These are phyloP conservation scores for Chrysaora quinquecirrha DNA, from an alignment of 30 jellyfish, hydroid and myxozoan species.

Conservation along the genomic window DNA sequence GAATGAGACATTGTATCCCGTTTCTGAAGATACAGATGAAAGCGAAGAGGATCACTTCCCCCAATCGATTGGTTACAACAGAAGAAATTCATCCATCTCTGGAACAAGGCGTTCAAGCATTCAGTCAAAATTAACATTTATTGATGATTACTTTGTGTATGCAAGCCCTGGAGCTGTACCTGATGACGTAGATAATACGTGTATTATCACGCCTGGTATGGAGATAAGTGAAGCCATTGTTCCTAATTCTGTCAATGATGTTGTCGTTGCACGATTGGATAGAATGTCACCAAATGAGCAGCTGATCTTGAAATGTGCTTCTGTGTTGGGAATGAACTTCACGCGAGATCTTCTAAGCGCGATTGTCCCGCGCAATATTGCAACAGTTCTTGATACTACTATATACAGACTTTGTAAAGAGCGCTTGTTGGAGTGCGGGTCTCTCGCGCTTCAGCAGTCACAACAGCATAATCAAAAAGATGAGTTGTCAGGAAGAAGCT, in stretches of 20 bases:
- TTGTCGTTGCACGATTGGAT: constrained; percentile 90
- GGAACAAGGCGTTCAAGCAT: neutral
- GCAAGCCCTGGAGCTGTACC: constrained; percentile 80
- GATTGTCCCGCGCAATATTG: constrained; percentile 80
- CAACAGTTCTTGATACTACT: constrained; percentile 72
- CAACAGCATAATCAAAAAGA: constrained; percentile 44
- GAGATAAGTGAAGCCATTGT: constrained; percentile 66
- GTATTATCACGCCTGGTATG: constrained; percentile 70
- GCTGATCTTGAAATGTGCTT: constrained; percentile 88
- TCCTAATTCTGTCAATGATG: constrained; percentile 79
- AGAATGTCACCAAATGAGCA: constrained; percentile 94
- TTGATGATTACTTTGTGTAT: constrained; percentile 18
- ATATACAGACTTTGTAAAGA: constrained; percentile 80
- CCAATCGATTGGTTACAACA: neutral
- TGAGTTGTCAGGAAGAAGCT: neutral
- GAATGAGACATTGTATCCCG: constrained; percentile 40
- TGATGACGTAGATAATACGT: constrained; percentile 64
- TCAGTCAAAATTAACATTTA: neutral
- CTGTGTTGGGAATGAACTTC: constrained; percentile 85
- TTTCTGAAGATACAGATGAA: constrained; percentile 34
- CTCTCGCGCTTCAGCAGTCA: constrained; percentile 59
- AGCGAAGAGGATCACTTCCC: constrained; percentile 6
- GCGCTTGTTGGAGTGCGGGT: constrained; percentile 85
- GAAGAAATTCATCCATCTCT: neutral
- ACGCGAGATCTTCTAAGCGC: constrained; percentile 84